Conservation (phyloP, 2,113 vertebrate genomes). For the Phrynosoma blainvillii region DNA sequence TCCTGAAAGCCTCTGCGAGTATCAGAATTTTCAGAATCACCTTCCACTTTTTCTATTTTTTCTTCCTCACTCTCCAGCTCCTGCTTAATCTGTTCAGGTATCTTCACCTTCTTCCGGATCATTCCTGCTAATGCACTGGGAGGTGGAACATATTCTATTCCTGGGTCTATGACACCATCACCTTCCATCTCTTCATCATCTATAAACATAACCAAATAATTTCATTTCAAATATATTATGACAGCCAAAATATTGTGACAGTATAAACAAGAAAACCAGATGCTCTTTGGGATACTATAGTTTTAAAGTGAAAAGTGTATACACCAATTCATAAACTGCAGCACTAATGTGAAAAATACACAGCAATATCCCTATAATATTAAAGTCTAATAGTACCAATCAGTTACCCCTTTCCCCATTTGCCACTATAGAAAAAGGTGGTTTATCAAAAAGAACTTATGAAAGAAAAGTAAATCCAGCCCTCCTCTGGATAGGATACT, state of each 20-base stretch:
- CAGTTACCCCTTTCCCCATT: neutral
- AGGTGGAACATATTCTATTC: slow-evolving; percentile 90
- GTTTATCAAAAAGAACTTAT: neutral
- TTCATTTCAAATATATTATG: neutral
- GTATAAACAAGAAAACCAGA: neutral
- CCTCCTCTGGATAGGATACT: neutral
- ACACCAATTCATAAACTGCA: no score
- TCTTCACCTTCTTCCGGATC: slow-evolving; percentile 85
- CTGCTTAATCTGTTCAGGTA: slow-evolving; percentile 87
- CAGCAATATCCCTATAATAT: neutral
- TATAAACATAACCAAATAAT: slow-evolving; percentile 65
- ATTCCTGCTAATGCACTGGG: slow-evolving; percentile 68
- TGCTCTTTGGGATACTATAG: neutral
- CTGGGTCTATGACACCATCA: slow-evolving; percentile 94
- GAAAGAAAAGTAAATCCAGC: neutral
- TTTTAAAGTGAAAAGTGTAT: slow-evolving; percentile 1
- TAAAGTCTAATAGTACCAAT: neutral
- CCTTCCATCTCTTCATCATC: slow-evolving; percentile 95
- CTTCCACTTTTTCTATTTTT: slow-evolving; percentile 77
- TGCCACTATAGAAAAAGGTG: neutral
- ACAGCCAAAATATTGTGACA: neutral
- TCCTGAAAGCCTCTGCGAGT: slow-evolving; percentile 54
- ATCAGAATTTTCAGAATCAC: slow-evolving; percentile 77
- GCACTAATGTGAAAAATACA: neutral
- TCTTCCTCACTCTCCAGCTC: slow-evolving; percentile 94